phyloP scores from a whole-genome alignment of 2,797 vertebrate genomes.

The Sebastes matsubarae region DNA sequence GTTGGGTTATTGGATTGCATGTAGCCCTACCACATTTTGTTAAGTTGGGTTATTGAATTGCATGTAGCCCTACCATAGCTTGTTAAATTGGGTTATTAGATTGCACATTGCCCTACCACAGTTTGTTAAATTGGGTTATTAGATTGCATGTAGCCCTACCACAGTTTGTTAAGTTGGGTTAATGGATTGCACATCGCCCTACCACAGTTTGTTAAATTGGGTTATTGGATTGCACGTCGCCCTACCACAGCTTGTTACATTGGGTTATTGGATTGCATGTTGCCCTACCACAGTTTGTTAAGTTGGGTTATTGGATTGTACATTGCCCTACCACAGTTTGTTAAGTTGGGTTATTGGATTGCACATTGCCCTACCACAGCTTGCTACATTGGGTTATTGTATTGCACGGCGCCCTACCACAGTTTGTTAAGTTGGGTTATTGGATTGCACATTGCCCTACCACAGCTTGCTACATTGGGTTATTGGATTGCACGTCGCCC shows the following conservation, averaged over 20 bases:
- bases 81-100: fast-evolving
- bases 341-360: no score
- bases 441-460: fast-evolving
- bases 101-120: fast-evolving
- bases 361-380: fast-evolving
- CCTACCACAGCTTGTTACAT: no score
- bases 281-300: background rate
- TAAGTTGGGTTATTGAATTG: fast-evolving
- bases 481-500: fast-evolving
- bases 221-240: fast-evolving
- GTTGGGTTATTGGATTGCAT: fast-evolving
- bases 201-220: no score
- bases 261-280: fast-evolving
- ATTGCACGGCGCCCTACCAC: background rate
- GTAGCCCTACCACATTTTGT: fast-evolving
- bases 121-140: fast-evolving
- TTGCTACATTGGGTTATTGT: no score
- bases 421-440: no score
- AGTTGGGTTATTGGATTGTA: no score
- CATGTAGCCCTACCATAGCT: fast-evolving
- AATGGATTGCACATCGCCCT: fast-evolving
- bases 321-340: background rate
- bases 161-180: fast-evolving
- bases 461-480: fast-evolving
- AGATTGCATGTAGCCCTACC: fast-evolving